These are phyloP conservation scores for Cremastinae sp. DNA, from an alignment of 2,888 invertebrate species.

Conservation along the genomic window DNA sequence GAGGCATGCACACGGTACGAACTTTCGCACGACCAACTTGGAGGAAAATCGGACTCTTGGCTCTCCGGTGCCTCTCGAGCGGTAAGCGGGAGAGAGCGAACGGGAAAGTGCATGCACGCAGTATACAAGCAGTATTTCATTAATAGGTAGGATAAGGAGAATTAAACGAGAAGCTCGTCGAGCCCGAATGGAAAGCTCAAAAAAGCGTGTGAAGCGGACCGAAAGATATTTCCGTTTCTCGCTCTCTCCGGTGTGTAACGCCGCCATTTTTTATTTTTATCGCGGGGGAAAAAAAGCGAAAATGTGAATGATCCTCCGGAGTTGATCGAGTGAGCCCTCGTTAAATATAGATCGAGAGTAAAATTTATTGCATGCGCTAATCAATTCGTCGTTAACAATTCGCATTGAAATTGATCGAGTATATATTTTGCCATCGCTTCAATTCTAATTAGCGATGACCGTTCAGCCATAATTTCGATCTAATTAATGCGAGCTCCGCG, in stretches of 20 bases:
- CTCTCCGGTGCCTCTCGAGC: background rate
- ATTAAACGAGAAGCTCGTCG: conserved; percentile 12
- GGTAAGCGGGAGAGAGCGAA: background rate
- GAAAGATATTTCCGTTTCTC: background rate
- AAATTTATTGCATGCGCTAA: conserved; percentile 29
- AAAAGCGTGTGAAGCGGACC: background rate
- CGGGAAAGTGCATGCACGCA: background rate
- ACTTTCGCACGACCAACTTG: conserved; percentile 45
- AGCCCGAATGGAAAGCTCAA: conserved; percentile 18
- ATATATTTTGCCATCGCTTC: background rate
- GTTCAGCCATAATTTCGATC: conserved; percentile 27
- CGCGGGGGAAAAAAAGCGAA: too few relatives aligned
- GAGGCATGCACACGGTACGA: conserved; percentile 26
- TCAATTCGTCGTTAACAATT: conserved; percentile 38
- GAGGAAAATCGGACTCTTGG: conserved; percentile 50
- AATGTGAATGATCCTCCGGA: background rate
- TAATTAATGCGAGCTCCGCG: conserved; percentile 58
- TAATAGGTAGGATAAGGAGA: conserved; percentile 34
- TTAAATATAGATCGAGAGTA: conserved; percentile 21
- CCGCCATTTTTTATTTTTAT: background rate
- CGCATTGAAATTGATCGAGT: conserved; percentile 32
- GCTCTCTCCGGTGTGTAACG: too few relatives aligned
- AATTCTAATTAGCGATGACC: conserved; percentile 47
- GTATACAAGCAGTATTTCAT: conserved; percentile 21
- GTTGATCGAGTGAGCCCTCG: background rate